phyloP scores from a whole-genome alignment of 2,888 invertebrate species.

The Oscheius sp. region DNA sequence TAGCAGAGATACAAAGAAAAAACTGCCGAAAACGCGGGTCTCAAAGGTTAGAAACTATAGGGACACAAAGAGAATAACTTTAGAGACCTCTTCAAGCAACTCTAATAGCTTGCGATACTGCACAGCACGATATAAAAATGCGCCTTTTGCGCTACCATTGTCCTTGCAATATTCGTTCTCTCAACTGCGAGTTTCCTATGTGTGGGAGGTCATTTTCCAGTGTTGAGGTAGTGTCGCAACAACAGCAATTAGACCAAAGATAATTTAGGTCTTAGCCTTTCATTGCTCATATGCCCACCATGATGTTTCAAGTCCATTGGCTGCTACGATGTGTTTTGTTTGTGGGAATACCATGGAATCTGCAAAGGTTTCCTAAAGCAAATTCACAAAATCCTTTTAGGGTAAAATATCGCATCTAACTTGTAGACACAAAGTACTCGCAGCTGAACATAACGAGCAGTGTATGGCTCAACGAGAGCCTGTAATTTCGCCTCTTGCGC shows the following conservation, averaged over 20 bases:
- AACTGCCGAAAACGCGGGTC: no score
- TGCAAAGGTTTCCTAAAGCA: constrained; percentile 34
- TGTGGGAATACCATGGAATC: constrained; percentile 45
- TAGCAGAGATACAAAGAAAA: no score
- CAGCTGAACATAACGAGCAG: constrained; percentile 44
- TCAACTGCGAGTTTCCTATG: background rate
- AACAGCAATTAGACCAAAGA: background rate
- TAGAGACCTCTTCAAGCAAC: background rate
- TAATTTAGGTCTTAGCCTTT: constrained; percentile 46
- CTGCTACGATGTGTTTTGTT: constrained; percentile 39
- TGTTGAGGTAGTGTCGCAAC: background rate
- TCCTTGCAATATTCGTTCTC: background rate
- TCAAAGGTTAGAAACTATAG: no score
- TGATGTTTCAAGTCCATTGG: constrained; percentile 33
- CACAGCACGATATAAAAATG: background rate
- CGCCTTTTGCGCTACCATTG: background rate
- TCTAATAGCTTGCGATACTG: background rate
- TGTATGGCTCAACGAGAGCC: constrained; percentile 44
- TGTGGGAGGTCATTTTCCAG: background rate
- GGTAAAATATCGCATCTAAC: constrained; percentile 45
- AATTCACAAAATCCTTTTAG: constrained; percentile 21
- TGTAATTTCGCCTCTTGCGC: constrained; percentile 41
- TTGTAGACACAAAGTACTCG: constrained; percentile 38
- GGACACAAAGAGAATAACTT: no score
- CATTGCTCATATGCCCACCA: constrained; percentile 53